phyloP scores from a whole-genome alignment of 2,888 invertebrate genomes.

The Yponomeuta sedellus region DNA sequence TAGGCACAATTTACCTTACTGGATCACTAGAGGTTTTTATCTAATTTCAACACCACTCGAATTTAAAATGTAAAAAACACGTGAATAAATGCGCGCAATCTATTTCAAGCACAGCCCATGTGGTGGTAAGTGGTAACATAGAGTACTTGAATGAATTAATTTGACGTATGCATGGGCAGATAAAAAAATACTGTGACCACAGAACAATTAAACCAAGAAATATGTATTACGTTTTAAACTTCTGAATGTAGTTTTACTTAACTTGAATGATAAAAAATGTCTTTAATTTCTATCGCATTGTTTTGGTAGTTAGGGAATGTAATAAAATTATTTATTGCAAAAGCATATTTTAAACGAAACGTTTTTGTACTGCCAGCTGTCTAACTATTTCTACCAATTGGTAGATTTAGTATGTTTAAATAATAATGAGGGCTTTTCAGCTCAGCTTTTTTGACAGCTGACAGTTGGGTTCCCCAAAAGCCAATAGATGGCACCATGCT shows the following conservation, averaged over 20 bases:
- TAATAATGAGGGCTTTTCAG: too few species aligned
- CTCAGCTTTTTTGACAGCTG: too few species aligned
- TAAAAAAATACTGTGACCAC: too few species aligned
- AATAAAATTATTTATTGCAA: background rate
- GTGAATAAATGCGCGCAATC: slow-evolving; percentile 39
- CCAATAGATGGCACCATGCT: too few species aligned
- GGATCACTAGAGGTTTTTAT: background rate
- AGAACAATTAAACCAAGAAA: too few species aligned
- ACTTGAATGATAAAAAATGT: too few species aligned
- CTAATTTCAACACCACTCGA: background rate
- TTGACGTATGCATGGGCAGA: background rate
- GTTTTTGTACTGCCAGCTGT: background rate
- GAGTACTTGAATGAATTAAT: background rate
- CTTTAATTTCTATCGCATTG: background rate
- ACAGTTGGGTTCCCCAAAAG: too few species aligned
- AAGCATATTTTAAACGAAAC: background rate
- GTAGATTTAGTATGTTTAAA: background rate
- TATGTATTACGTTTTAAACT: too few species aligned
- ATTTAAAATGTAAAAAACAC: slow-evolving; percentile 28
- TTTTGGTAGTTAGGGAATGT: background rate
- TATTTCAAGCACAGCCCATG: background rate
- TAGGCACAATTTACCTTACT: background rate
- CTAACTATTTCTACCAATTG: background rate
- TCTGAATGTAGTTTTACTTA: background rate
- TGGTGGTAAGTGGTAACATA: background rate